phyloP scores from a whole-genome alignment of 1,140 invertebrate species.

The Apolygus lucorum region DNA sequence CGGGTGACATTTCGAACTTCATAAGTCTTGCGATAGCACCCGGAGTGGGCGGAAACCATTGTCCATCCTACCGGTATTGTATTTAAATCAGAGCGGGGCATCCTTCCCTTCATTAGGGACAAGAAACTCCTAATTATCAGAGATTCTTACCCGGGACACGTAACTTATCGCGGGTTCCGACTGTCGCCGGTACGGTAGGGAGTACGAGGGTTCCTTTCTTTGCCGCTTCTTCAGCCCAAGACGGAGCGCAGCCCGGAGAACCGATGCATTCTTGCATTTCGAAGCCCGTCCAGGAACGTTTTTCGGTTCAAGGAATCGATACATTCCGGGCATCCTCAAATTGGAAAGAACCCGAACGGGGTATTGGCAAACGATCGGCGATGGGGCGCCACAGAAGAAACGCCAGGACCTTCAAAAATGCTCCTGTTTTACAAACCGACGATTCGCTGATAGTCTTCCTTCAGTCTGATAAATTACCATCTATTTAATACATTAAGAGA shows the following conservation, averaged over 20 bases:
- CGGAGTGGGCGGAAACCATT: slow-evolving; percentile 13
- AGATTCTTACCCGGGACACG: slow-evolving; percentile 15
- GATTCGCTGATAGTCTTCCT: too few species aligned
- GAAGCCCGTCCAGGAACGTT: neutral
- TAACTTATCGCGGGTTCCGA: slow-evolving; percentile 1
- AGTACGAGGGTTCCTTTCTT: neutral
- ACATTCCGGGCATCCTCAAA: neutral
- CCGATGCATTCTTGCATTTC: neutral
- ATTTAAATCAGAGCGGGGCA: slow-evolving; percentile 12
- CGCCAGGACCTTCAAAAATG: neutral
- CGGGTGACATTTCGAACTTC: slow-evolving; percentile 19
- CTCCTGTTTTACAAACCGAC: neutral
- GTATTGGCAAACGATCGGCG: too few species aligned
- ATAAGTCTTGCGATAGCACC: slow-evolving; percentile 9
- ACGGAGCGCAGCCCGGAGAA: neutral
- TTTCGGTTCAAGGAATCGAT: neutral
- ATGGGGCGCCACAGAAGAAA: neutral
- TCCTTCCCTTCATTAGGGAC: neutral
- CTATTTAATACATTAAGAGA: too few species aligned
- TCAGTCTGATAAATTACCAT: too few species aligned
- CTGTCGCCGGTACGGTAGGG: too few species aligned
- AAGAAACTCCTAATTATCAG: slow-evolving; percentile 2
- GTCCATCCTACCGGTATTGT: slow-evolving; percentile 16
- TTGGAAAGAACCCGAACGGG: too few species aligned
- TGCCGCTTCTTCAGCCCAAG: neutral